phyloP scores from a whole-genome alignment of 2,888 invertebrate species.

The Alentia gelatinosa region DNA sequence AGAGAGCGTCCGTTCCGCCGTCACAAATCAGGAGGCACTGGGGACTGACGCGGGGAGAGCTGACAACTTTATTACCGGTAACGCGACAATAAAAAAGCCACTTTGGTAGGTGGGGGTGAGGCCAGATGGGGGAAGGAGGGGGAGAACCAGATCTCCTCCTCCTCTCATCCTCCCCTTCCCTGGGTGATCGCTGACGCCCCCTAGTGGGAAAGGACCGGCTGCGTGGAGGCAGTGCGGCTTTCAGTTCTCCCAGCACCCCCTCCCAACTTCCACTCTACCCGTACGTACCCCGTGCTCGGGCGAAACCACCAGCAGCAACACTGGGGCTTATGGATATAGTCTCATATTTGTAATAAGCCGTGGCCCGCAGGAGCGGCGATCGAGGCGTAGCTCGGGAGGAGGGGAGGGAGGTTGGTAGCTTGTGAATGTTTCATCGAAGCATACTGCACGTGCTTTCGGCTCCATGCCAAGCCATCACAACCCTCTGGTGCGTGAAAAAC shows the following conservation, averaged over 20 bases:
- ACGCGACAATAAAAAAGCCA: background rate
- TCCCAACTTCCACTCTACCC: background rate
- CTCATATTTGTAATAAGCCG: background rate
- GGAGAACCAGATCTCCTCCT: background rate
- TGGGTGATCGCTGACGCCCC: background rate
- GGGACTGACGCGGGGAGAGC: background rate
- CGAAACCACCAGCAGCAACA: background rate
- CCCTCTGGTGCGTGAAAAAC: background rate
- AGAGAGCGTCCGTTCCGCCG: background rate
- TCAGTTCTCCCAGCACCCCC: too few species aligned
- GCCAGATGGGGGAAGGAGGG: background rate
- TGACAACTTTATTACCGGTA: constrained; percentile 22
- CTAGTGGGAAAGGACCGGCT: background rate
- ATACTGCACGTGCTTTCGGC: too few species aligned
- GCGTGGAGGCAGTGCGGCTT: background rate
- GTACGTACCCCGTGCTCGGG: background rate
- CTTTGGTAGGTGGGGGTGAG: background rate
- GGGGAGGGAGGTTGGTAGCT: background rate
- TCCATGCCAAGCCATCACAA: background rate
- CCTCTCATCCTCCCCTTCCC: background rate
- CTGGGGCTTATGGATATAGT: background rate
- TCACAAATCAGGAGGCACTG: constrained; percentile 4
- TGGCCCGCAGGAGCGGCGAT: background rate
- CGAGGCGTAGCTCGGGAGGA: background rate
- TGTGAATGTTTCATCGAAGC: background rate